phyloP scores from a whole-genome alignment of 2,113 vertebrate genomes.

The Mixornis gularis region DNA sequence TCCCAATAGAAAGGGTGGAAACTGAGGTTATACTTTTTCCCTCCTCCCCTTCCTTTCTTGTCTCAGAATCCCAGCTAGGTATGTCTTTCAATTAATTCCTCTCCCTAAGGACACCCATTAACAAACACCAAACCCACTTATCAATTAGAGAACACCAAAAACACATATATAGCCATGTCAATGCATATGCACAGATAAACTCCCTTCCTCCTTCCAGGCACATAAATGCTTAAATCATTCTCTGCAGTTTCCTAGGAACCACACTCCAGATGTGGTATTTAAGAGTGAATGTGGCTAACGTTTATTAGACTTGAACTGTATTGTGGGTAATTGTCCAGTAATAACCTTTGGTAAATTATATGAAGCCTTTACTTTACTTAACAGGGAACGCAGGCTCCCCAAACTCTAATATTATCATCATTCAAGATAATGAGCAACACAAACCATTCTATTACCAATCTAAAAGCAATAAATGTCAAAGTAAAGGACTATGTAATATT shows the following conservation, averaged over 20 bases:
- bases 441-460: slow-evolving; percentile 78
- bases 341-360: slow-evolving; percentile 76
- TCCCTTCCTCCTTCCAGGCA: background rate
- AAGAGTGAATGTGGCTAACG: slow-evolving; percentile 58
- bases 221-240: background rate
- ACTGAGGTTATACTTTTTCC: background rate
- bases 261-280: slow-evolving; percentile 61
- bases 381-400: slow-evolving; percentile 63
- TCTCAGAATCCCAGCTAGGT: background rate
- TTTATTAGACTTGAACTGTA: slow-evolving; percentile 74
- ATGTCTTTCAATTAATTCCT: background rate
- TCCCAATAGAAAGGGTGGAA: background rate
- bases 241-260: slow-evolving; percentile 42
- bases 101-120: background rate
- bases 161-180: background rate
- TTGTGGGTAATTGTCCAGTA: slow-evolving; percentile 76
- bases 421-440: slow-evolving; percentile 79
- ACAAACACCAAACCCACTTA: background rate
- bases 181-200: background rate
- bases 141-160: background rate
- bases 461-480: slow-evolving; percentile 79
- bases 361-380: slow-evolving; percentile 71
- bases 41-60: background rate
- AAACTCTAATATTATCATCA: slow-evolving; percentile 76
- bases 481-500: slow-evolving; percentile 80